Percentiles rank a stretch among this genome's conserved stretches.
Conservation (phyloP, 2,113 vertebrate species). For the Pomatostomus ruficeps region DNA sequence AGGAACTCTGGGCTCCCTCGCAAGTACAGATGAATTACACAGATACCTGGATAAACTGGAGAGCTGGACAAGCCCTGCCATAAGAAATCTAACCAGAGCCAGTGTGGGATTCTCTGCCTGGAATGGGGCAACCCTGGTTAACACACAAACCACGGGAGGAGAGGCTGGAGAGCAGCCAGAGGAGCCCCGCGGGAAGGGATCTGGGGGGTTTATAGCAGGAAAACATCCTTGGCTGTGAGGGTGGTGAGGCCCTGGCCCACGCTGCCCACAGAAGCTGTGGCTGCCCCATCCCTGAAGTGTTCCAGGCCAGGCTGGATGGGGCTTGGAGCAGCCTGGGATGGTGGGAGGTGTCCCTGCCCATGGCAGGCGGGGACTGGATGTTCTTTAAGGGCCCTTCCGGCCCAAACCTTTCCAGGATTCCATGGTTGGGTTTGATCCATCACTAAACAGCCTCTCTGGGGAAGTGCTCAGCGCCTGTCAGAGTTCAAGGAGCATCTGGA, state of each 20-base stretch:
- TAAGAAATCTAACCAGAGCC: fast-evolving
- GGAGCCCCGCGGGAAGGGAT: fast-evolving
- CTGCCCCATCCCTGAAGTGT: background rate
- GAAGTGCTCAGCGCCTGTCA: background rate
- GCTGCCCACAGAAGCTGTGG: fast-evolving
- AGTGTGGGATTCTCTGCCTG: fast-evolving
- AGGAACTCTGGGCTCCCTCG: fast-evolving
- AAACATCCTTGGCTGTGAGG: background rate
- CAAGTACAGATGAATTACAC: background rate
- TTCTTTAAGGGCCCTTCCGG: background rate
- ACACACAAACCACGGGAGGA: fast-evolving
- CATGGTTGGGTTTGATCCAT: fast-evolving
- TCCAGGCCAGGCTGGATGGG: fast-evolving
- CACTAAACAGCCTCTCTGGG: background rate
- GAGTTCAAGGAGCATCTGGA: too few species aligned
- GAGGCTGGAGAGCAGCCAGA: background rate
- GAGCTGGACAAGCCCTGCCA: background rate
- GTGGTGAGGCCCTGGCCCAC: fast-evolving
- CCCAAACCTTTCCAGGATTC: background rate
- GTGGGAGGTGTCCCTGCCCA: background rate
- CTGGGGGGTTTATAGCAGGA: fast-evolving
- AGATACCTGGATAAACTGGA: fast-evolving
- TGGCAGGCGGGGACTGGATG: fast-evolving
- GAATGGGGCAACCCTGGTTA: background rate
- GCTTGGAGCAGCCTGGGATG: fast-evolving